phyloP scores from a whole-genome alignment of 2,888 invertebrate species.

The Liopterus haemorrhoidalis region DNA sequence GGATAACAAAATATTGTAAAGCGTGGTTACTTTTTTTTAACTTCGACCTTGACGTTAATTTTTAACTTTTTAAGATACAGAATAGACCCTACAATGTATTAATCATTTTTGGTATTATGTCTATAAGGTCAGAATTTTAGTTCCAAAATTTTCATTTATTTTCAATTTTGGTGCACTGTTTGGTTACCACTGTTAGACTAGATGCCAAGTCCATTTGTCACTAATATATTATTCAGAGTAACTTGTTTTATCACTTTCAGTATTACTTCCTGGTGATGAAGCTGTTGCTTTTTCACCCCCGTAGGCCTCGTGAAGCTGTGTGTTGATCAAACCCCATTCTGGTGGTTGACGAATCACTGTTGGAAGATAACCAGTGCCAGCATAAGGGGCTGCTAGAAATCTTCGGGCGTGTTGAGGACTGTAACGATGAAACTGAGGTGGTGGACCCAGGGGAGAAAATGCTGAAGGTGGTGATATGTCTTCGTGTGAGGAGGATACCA shows the following conservation, averaged over 20 bases:
- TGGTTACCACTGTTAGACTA: conserved; percentile 1
- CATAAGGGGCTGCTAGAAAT: conserved; percentile 75
- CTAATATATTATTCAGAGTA: conserved; percentile 48
- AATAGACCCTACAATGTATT: too few relatives aligned
- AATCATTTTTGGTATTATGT: too few relatives aligned
- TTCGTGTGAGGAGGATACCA: conserved; percentile 58
- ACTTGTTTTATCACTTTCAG: conserved; percentile 52
- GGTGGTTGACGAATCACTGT: conserved; percentile 60
- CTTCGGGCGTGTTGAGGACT: conserved; percentile 58
- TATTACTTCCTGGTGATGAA: conserved; percentile 49
- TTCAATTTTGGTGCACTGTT: neutral
- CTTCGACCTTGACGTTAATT: too few relatives aligned
- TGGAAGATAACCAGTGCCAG: conserved; percentile 75
- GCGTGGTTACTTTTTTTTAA: too few relatives aligned
- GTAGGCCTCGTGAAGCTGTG: conserved; percentile 45
- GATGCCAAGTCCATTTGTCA: neutral
- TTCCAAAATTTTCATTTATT: neutral
- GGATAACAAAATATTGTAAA: too few relatives aligned
- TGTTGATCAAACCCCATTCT: conserved; percentile 37
- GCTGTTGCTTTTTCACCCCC: conserved; percentile 44
- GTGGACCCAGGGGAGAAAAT: conserved; percentile 67
- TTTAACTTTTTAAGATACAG: too few relatives aligned
- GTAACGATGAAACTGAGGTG: conserved; percentile 56
- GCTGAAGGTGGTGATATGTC: conserved; percentile 53
- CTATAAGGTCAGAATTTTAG: conserved; percentile 8